Conservation (phyloP, 1,140 invertebrate species). For the Drosophila parvula region DNA sequence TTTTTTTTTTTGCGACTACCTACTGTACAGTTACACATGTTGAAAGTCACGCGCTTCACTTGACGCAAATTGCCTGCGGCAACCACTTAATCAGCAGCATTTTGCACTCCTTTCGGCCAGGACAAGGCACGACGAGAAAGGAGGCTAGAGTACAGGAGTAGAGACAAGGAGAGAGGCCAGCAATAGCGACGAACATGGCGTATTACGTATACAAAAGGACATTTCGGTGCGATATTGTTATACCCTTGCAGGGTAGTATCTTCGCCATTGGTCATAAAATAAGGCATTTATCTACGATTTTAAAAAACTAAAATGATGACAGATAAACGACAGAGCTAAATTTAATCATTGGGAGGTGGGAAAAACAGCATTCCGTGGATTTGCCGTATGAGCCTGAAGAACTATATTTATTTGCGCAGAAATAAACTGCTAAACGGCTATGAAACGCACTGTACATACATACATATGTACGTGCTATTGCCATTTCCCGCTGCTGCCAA, state of each 20-base stretch:
- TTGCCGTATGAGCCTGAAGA: no score
- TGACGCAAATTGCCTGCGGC: constrained; percentile 75
- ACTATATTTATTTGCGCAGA: not conserved
- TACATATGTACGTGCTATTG: not conserved
- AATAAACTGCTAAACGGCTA: not conserved
- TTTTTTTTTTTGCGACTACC: constrained; percentile 31
- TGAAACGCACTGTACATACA: constrained; percentile 13
- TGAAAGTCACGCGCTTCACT: constrained; percentile 68
- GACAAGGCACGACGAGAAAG: not conserved
- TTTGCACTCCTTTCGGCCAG: constrained; percentile 51
- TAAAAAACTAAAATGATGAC: not conserved
- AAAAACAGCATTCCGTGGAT: no score
- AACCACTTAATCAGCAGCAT: constrained; percentile 76
- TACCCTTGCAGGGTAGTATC: no score
- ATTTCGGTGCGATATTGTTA: no score
- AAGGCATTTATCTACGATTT: no score
- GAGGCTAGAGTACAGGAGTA: not conserved
- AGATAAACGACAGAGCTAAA: not conserved
- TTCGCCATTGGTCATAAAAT: no score
- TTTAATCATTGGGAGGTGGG: no score
- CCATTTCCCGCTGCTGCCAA: constrained; percentile 17
- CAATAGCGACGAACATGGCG: constrained; percentile 14
- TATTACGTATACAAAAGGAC: constrained; percentile 21
- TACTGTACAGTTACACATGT: constrained; percentile 56
- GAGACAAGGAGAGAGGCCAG: not conserved